phyloP scores from a whole-genome alignment of 2,113 vertebrate species.

The Phodopus roborovskii region DNA sequence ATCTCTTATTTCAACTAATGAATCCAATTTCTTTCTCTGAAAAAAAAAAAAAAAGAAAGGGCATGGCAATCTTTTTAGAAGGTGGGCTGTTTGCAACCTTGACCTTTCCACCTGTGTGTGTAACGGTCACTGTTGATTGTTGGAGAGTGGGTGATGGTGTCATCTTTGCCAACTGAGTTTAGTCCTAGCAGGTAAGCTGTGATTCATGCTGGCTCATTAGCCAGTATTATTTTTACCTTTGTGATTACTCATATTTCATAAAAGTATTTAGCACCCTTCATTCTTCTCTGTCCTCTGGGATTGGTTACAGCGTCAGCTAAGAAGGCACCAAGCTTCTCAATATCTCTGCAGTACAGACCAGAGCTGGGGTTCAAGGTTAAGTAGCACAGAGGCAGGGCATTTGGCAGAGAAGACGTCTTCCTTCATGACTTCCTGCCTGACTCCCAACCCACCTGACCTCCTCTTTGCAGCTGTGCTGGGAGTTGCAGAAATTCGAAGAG shows the following conservation, averaged over 20 bases:
- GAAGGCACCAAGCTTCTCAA: neutral
- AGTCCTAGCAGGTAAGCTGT: conserved; percentile 30
- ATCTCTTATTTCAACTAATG: conserved; percentile 78
- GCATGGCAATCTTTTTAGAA: conserved; percentile 56
- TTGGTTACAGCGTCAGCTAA: conserved; percentile 2
- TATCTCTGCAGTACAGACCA: neutral
- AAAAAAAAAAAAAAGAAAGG: conserved; percentile 36
- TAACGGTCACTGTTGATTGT: neutral
- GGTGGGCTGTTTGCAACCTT: conserved; percentile 40
- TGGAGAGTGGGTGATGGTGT: neutral
- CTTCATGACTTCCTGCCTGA: neutral
- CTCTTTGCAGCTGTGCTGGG: conserved; percentile 49
- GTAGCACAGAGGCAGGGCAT: neutral
- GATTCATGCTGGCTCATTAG: neutral
- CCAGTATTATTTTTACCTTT: neutral
- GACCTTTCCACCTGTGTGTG: no score
- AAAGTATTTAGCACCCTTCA: neutral
- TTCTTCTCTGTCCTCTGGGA: neutral
- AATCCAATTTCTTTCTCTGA: conserved; percentile 58
- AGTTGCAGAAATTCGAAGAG: conserved; percentile 35
- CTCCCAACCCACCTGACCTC: neutral
- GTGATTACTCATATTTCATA: neutral
- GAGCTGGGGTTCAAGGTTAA: neutral
- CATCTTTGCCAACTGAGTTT: neutral
- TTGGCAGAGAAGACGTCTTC: neutral